Conservation (phyloP, 2,113 vertebrate genomes). For the Trochalopteron elliotii region DNA sequence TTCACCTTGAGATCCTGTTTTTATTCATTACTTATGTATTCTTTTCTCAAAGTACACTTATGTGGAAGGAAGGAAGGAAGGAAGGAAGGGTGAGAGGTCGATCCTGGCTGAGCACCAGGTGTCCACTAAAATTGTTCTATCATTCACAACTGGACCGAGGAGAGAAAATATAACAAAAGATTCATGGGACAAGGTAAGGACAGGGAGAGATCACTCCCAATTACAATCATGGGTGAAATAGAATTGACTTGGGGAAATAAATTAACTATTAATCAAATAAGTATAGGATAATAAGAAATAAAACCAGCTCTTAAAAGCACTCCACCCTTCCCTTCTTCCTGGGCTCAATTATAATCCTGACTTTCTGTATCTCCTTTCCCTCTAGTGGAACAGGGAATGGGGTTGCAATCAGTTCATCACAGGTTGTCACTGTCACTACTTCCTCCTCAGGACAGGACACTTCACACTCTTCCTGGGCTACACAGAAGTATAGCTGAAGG, state of each 20-base stretch:
- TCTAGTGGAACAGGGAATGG: background rate
- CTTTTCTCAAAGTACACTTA: background rate
- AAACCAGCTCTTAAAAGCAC: background rate
- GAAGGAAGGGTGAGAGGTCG: background rate
- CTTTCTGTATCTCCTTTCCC: background rate
- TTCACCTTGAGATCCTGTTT: background rate
- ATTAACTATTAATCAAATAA: background rate
- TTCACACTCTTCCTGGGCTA: background rate
- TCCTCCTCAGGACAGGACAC: background rate
- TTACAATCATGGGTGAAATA: background rate
- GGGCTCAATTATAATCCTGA: background rate
- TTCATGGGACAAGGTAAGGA: background rate
- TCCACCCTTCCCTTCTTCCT: background rate
- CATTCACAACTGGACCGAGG: background rate
- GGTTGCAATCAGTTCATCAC: background rate
- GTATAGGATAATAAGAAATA: background rate
- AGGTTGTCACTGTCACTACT: background rate
- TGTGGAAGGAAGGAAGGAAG: background rate
- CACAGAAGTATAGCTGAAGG: background rate
- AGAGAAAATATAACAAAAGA: background rate
- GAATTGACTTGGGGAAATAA: background rate
- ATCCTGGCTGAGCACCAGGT: background rate
- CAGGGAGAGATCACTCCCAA: background rate
- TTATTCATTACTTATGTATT: background rate
- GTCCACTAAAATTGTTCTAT: background rate